Evolutionary conservation across 2,797 vertebrate genomes (phyloP), one percentile per base, ranked within the genome.

Genomic region (Galagoides demidoff): DNA sequence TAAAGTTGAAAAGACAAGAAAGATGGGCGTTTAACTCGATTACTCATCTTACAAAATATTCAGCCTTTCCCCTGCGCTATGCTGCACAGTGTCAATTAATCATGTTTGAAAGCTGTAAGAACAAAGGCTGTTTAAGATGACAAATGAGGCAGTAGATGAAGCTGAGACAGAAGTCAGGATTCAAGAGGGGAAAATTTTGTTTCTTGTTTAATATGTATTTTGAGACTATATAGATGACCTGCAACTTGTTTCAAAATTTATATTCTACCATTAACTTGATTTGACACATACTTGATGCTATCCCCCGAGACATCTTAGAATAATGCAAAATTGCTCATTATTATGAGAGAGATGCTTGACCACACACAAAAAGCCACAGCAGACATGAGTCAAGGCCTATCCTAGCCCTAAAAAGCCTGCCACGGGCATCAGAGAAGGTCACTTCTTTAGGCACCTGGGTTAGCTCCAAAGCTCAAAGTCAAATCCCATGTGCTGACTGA

Each of bases 71-170:
- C 71, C 22, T 31, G 16, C 59, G 92, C 81, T 57, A 11, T 7
- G 86, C 71, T n/a, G 84, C 68, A 66, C 55, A 43, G 16, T 2
- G 9, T 64, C 95, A 52, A 90, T 95, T 66, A 84, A 96, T 97
- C 96, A 95, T 68, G 87, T 77, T 77, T 66, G 93, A 89, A 87
- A 83, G 93, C 74, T 45, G 37, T 10, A 59, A 85, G 96, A 90
- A 97, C 96, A 96, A 96, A 98, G 97, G 22, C 95, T 90, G n/a
- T 43, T 81, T 23, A 59, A 59, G 85, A 90, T 68, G 92, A 96
- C 70, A 83, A 29, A 88, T 31, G 89, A 89, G 85, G 74, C 52
- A 20, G 76, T 43, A 63, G 63, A 89, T 39, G 86, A 84, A 78
- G 81, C 87, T 7, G 68, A 82, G 91, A 66, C 1, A 87, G 63